Evolutionary conservation across 1,140 invertebrate species (phyloP).

Genomic region (Drosophila mojavensis): DNA sequence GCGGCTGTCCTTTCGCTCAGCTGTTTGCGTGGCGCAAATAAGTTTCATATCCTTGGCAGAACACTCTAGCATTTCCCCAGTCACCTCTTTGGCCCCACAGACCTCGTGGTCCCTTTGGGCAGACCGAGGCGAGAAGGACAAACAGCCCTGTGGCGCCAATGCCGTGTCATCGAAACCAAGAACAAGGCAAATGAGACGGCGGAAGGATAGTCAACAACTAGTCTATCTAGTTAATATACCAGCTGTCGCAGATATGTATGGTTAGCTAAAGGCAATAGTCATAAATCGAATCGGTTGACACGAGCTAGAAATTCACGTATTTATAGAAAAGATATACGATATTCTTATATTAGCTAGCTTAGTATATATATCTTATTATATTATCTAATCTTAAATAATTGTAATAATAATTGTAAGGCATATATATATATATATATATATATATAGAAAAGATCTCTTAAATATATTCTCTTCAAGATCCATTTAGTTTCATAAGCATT

Average conservation of each 20-base stretch:
- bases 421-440: too few relatives aligned
- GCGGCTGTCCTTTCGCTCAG: slow-evolving; percentile 60
- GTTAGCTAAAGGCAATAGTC: background rate
- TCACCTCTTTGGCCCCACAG: background rate
- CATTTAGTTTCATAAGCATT: background rate
- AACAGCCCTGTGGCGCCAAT: slow-evolving; percentile 66
- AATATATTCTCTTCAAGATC: background rate
- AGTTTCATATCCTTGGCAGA: slow-evolving; percentile 44
- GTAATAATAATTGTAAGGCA: too few relatives aligned
- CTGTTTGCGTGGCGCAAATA: slow-evolving; percentile 71
- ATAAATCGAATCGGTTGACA: background rate
- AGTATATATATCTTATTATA: too few relatives aligned
- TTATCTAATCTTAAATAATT: too few relatives aligned
- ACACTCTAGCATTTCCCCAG: slow-evolving; percentile 2
- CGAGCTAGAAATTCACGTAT: too few relatives aligned
- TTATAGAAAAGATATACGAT: too few relatives aligned
- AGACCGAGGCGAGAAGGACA: slow-evolving; percentile 15
- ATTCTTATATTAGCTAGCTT: too few relatives aligned
- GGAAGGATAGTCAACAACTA: slow-evolving; percentile 4
- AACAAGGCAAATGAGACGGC: background rate
- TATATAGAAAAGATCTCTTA: background rate
- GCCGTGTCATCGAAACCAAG: slow-evolving; percentile 33
- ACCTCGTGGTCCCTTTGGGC: background rate
- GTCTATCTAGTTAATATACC: background rate
- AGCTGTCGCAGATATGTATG: background rate